Base-by-base conservation (phyloP, 35 echinoderm and acorn worm species). In the Anneissia japonica region DNA sequence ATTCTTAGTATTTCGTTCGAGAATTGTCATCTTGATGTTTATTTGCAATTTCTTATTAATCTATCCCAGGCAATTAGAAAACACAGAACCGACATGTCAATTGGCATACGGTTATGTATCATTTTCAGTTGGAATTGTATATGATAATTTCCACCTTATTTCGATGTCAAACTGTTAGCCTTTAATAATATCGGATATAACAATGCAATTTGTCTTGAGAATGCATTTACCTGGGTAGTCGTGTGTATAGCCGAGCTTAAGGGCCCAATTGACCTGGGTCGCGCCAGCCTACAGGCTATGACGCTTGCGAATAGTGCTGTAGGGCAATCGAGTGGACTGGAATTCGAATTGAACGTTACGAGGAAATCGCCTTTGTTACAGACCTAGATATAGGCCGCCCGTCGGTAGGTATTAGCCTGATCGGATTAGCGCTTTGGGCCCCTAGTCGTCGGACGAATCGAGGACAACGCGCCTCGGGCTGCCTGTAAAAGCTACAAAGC, bases 131-230 rank as follows among this genome's bases (percentile, higher is more conserved):
- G 26, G 51, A 2, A 23, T 12, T 2, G 51, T 1, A 64, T 9
- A 1, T 16, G 11, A 9, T 64, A 64, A 64, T 64, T 16, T 23
- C 51, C 21, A 64, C 51, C 51, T 64, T 64, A 64, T 64, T 23
- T 64, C 5, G 51, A 43, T 64, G 51, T 64, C 51, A 64, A 64
- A 64, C 51, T 64, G 51, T 64, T 64, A 64, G 51, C 51, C 51
- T 64, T 64, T 64, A 64, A 64, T 64, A 64, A 64, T 64, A 64
- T 64, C 51, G 51, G 51, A 64, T 64, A 64, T 64, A 64, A 64
- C 51, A 64, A 64, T 64, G 51, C 2, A 64, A 64, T 64, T 64
- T 64, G 51, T 64, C 51, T 64, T 64, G 2, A 19, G 9, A 64
- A 64, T 64, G 51, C 51, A 64, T 9, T 64, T 64, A 64, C 51